Evolutionary conservation across 2,888 invertebrate species (phyloP), one percentile per base, ranked within the genome.

Genomic region (Allygus modestus): DNA sequence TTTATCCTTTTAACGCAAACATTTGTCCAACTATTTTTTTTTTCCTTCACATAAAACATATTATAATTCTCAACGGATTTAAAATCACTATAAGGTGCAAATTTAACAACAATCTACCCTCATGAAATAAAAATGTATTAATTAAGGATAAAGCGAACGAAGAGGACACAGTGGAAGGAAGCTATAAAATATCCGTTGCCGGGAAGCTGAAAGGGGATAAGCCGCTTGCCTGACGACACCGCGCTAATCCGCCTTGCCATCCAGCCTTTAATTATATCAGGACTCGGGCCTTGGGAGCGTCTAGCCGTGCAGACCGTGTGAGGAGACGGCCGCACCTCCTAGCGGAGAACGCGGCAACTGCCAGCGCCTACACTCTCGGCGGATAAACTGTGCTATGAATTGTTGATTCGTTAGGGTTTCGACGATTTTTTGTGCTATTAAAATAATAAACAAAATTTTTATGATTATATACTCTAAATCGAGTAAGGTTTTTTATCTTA

Each of bases 251-350:
- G 31, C 43, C 33, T 9, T 15, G 71, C 71, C 71, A 65, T 65
- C 28, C 5, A 41, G 73, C 73, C 43, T 73, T 73, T 73, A 73
- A 73, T 73, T 73, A 73, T 73, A 73, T 41, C 73, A 23, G n/a
- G 7, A 33, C 26, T 7, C 33, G 17, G n/a, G 54, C 11, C 54
- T 51, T 46, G 46, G 20, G 23, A 54, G 23, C 20, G 20, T 17
- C n/a, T 17, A 11, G 51, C 51, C 51, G 51, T 15, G 51, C 51
- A 51, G 51, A 51, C 4, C 51, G 51, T 4, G n/a, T 2, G 17
- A 41, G 41, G 23, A 28, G 77, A 5, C 20, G 77, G 41, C 51
- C 51, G 51, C 77, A 20, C 43, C 2, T 4, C 51, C 77, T 77
- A 17, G 51, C 77, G 77, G 77, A 37, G 31, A 77, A 46, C 28